Percentiles rank a stretch among this genome's conserved stretches.
These are phyloP conservation scores for Lepidocolaptes lacrymiger DNA, from an alignment of 2,797 vertebrate genomes.

Conservation along the genomic window DNA sequence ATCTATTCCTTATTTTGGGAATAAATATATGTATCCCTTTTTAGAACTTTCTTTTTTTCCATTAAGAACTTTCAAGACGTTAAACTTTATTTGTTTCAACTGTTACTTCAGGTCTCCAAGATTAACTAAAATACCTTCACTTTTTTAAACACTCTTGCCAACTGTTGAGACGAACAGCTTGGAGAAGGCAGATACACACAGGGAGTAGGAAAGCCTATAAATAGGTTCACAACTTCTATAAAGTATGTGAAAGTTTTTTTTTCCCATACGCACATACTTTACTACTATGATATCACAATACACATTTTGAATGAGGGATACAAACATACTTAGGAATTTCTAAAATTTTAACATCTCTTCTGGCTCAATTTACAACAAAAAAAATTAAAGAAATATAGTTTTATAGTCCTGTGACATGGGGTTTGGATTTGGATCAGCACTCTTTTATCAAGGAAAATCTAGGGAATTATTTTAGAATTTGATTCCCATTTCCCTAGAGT, in stretches of 20 bases:
- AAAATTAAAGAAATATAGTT: neutral
- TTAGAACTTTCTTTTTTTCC: constrained; percentile 12
- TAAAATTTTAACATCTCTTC: neutral
- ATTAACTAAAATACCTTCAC: neutral
- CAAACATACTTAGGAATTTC: neutral
- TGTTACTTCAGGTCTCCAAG: neutral
- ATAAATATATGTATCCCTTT: neutral
- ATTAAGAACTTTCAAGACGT: constrained; percentile 27
- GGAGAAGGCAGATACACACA: neutral
- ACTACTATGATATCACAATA: neutral
- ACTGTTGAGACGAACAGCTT: neutral
- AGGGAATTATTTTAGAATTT: neutral
- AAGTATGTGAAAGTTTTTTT: neutral
- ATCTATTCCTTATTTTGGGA: constrained; percentile 52
- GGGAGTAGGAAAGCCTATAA: neutral
- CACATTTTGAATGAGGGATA: neutral
- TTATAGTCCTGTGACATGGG: neutral
- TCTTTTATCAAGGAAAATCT: neutral
- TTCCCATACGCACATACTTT: neutral
- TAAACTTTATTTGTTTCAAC: neutral
- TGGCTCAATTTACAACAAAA: neutral
- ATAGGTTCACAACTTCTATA: neutral
- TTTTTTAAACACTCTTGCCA: neutral
- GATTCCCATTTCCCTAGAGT: neutral
- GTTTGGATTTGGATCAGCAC: neutral